Conservation (phyloP, 2,113 vertebrate species). For the Hyperoodon ampullatus region DNA sequence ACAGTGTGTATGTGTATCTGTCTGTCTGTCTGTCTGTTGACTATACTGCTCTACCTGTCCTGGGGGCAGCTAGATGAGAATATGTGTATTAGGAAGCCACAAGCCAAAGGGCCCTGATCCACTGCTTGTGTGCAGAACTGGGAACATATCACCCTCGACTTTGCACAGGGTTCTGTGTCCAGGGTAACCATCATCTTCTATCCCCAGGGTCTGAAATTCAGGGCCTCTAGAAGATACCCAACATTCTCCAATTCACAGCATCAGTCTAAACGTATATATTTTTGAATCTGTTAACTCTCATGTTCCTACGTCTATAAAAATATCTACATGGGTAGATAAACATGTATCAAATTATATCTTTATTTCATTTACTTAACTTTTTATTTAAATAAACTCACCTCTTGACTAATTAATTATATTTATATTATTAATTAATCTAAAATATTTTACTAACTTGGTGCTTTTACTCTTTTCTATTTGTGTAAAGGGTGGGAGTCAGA, state of each 20-base stretch:
- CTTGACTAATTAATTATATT: neutral
- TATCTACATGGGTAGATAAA: neutral
- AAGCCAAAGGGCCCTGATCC: neutral
- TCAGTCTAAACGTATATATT: neutral
- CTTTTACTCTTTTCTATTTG: neutral
- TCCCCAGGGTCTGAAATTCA: neutral
- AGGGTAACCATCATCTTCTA: neutral
- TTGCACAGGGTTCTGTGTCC: neutral
- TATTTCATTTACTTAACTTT: neutral
- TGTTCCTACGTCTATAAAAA: neutral
- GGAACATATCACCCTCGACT: neutral
- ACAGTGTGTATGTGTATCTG: neutral
- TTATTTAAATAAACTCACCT: neutral
- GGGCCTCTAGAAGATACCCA: neutral
- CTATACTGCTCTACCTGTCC: neutral
- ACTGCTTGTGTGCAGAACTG: neutral
- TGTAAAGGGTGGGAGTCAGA: neutral
- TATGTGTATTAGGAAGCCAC: neutral
- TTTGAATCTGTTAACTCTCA: neutral
- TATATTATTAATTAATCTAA: conserved; percentile 29
- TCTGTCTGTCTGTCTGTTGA: neutral
- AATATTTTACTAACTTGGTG: neutral
- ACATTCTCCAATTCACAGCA: neutral
- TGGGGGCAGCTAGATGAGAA: neutral
- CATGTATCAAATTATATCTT: neutral